phyloP scores from a whole-genome alignment of 2,797 vertebrate species.

The Petrocephalus schoutedeni region DNA sequence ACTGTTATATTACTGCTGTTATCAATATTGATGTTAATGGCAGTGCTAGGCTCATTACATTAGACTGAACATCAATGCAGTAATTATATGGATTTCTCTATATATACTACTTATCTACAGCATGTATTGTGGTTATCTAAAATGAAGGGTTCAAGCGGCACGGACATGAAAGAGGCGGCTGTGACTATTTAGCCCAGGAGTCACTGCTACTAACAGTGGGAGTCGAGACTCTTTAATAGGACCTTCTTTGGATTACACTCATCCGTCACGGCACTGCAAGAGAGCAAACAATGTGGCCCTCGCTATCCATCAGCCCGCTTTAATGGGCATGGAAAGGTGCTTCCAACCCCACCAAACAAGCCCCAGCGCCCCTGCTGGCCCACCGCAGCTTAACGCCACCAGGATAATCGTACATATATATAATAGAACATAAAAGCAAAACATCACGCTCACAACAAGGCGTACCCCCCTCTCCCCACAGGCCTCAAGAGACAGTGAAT shows the following conservation, averaged over 20 bases:
- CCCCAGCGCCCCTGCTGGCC: not conserved
- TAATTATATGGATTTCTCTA: constrained; percentile 8
- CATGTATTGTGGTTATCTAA: not conserved
- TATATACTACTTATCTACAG: not conserved
- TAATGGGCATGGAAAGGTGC: not conserved
- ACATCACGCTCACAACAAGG: not conserved
- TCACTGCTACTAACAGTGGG: not conserved
- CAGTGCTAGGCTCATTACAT: not conserved
- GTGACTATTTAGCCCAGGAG: not conserved
- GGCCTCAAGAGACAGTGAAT: not conserved
- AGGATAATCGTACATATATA: not conserved
- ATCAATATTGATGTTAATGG: not conserved
- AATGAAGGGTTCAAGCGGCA: not conserved
- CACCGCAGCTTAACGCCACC: not conserved
- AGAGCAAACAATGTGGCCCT: not conserved
- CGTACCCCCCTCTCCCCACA: not conserved
- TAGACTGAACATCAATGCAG: constrained; percentile 5
- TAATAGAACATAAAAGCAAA: constrained; percentile 1
- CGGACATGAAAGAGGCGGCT: not conserved
- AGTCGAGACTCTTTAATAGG: not conserved
- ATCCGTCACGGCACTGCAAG: not conserved
- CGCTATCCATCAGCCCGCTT: not conserved
- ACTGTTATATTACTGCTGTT: not conserved
- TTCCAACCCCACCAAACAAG: not conserved
- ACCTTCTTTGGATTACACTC: not conserved